These are phyloP conservation scores for Mugil cephalus DNA, from an alignment of 2,113 vertebrate genomes.

Conservation along the genomic window DNA sequence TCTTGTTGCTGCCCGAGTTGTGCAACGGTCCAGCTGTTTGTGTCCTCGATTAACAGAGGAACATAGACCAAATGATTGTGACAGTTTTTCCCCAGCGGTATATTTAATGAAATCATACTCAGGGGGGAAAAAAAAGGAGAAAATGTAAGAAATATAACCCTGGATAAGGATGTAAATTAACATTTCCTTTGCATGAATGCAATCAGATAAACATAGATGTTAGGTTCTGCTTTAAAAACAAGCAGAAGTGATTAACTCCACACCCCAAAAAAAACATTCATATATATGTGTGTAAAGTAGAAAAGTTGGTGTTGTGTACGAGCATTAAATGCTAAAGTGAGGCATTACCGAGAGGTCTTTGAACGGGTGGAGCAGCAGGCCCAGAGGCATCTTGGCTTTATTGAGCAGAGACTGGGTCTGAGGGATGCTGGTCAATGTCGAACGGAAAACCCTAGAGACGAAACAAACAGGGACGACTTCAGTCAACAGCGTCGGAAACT, in stretches of 20 bases:
- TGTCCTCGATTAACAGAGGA: conserved; percentile 10
- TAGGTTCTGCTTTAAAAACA: no score
- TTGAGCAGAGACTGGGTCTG: conserved; percentile 96
- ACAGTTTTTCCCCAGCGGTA: neutral
- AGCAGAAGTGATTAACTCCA: no score
- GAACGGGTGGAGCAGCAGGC: conserved; percentile 96
- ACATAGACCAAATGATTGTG: neutral
- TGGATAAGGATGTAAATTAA: neutral
- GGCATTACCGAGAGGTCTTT: conserved; percentile 94
- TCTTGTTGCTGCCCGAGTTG: conserved; percentile 16
- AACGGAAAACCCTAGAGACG: conserved; percentile 91
- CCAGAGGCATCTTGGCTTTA: conserved; percentile 98
- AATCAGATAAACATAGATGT: neutral
- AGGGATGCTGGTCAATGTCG: conserved; percentile 95
- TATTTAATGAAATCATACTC: conserved; percentile 4
- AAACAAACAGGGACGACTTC: neutral
- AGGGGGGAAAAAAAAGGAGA: neutral
- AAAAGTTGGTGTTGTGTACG: neutral
- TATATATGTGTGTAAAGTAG: no score
- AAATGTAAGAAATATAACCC: no score
- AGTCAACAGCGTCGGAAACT: accelerated
- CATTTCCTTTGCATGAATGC: neutral
- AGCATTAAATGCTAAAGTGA: conserved; percentile 6
- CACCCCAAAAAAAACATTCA: no score
- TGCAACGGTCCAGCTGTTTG: neutral